These are phyloP conservation scores for Dreissena polymorpha DNA, from an alignment of 1,140 invertebrate genomes.

Conservation along the genomic window DNA sequence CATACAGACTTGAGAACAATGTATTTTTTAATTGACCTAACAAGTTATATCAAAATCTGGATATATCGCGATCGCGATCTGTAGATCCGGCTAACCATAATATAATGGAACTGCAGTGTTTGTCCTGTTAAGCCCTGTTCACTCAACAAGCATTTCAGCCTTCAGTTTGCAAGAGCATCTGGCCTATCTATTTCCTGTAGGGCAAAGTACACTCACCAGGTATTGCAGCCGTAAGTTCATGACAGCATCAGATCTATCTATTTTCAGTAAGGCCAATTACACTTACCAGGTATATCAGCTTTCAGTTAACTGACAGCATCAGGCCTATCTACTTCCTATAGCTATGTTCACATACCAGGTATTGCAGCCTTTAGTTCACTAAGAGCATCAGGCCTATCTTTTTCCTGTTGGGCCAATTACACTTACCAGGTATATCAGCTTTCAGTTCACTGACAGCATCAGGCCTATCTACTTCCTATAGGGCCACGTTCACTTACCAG, in stretches of 20 bases:
- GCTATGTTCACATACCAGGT: constrained; percentile 35
- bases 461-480: constrained; percentile 51
- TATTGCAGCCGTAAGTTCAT: constrained; percentile 14
- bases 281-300: background rate
- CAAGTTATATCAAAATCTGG: no score
- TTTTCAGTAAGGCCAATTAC: no score
- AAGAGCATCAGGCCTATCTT: constrained; percentile 49
- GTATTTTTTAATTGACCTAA: no score
- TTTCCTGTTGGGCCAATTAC: constrained; percentile 39
- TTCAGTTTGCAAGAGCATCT: constrained; percentile 19
- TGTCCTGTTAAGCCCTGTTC: constrained; percentile 40
- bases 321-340: constrained; percentile 48
- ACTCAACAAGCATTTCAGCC: constrained; percentile 32
- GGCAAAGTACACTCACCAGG: constrained; percentile 45
- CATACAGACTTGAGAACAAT: no score
- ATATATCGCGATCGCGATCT: no score
- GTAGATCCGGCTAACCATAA: no score
- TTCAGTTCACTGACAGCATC: constrained; percentile 41
- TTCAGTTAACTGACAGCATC: constrained; percentile 32
- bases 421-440: constrained; percentile 47
- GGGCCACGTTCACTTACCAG: constrained; percentile 43
- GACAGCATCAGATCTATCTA: no score
- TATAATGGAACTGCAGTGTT: no score
- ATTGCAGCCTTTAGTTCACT: constrained; percentile 31
- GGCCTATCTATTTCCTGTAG: constrained; percentile 28